Evolutionary conservation across 2,888 invertebrate species (phyloP).

Genomic region (Dendrolimus pini): DNA sequence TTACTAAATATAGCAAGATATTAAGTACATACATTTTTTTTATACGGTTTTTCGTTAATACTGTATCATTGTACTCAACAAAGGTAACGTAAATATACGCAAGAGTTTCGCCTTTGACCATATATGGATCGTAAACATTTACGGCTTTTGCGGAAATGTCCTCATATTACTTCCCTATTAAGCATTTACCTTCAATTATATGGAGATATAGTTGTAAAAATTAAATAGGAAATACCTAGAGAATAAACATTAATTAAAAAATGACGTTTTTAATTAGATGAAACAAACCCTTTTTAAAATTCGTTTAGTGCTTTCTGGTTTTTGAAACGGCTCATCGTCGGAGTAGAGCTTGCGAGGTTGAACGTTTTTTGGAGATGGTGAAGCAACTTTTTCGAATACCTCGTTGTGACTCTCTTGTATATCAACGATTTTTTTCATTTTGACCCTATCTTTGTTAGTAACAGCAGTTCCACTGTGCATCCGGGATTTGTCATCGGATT

Average conservation of each 20-base stretch:
- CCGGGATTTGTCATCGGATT: conserved; percentile 24
- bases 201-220: neutral
- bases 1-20: no score
- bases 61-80: no score
- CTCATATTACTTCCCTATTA: neutral
- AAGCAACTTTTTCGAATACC: conserved; percentile 25
- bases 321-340: conserved; percentile 23
- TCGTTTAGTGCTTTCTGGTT: conserved; percentile 36
- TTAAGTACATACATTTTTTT: no score
- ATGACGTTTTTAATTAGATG: neutral
- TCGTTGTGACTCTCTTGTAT: conserved; percentile 43
- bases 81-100: no score
- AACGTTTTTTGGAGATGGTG: conserved; percentile 14
- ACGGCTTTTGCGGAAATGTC: neutral
- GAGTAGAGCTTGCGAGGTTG: conserved; percentile 9
- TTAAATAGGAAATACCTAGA: neutral
- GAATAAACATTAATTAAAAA: neutral
- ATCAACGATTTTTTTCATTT: conserved; percentile 37
- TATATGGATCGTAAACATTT: neutral
- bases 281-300: conserved; percentile 57
- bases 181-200: neutral
- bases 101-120: no score
- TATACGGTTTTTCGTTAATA: no score
- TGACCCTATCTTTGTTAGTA: conserved; percentile 17
- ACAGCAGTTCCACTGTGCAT: conserved; percentile 12